Conservation (phyloP, 2,797 vertebrate species). For the Taeniopygia guttata region DNA sequence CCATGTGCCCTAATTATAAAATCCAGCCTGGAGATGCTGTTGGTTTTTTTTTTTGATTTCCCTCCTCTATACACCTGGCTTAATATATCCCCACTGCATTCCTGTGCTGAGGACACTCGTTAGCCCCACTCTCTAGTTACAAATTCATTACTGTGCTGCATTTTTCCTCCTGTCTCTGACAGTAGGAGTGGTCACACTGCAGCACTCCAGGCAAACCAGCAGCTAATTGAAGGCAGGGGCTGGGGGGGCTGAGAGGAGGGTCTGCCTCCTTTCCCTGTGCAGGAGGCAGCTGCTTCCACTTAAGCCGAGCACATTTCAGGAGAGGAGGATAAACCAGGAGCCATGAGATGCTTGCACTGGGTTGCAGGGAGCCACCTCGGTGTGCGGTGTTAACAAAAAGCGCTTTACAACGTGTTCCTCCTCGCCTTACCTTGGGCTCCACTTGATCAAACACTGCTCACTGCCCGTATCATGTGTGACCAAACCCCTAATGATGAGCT, state of each 20-base stretch:
- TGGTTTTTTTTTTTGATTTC: accelerated
- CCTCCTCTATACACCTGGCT: background rate
- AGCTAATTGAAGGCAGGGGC: conserved; percentile 78
- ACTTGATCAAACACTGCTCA: background rate
- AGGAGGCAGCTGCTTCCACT: conserved; percentile 86
- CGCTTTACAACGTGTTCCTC: background rate
- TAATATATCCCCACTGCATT: conserved; percentile 4
- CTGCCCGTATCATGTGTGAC: background rate
- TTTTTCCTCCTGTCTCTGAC: conserved; percentile 33
- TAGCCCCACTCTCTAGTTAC: conserved; percentile 24
- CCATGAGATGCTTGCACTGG: background rate
- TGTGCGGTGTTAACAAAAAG: background rate
- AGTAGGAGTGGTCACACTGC: conserved; percentile 76
- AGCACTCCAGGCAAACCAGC: conserved; percentile 75
- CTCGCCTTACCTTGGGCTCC: background rate
- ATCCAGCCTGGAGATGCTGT: conserved; percentile 34
- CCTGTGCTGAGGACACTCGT: conserved; percentile 37
- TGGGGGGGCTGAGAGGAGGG: background rate
- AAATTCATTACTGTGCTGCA: conserved; percentile 36
- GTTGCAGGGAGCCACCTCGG: conserved; percentile 18
- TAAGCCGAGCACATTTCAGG: conserved; percentile 76
- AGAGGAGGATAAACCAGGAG: background rate
- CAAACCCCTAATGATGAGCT: background rate
- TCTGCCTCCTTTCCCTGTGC: conserved; percentile 47
- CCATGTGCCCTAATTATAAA: conserved; percentile 57